Conservation (phyloP, 1,140 invertebrate species). For the Oryzaephilus surinamensis region DNA sequence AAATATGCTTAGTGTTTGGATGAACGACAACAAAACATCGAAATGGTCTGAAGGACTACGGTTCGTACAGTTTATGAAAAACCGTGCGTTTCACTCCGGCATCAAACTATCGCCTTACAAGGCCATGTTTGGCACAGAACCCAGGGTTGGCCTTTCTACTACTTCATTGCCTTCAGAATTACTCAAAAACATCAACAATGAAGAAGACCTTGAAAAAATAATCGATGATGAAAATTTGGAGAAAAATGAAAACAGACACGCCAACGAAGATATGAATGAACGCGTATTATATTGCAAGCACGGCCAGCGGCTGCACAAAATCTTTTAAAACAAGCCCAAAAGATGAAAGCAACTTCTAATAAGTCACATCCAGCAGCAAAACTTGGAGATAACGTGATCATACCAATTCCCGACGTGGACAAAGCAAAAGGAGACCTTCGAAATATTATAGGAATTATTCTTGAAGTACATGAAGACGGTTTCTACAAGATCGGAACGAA, state of each 20-base stretch:
- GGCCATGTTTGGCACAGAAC: conserved; percentile 21
- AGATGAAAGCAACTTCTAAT: conserved; percentile 4
- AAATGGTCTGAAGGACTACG: conserved; percentile 28
- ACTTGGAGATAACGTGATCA: conserved; percentile 13
- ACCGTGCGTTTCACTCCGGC: conserved; percentile 21
- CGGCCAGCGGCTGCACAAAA: background rate
- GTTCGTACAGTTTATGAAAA: conserved; percentile 32
- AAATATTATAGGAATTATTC: conserved; percentile 11
- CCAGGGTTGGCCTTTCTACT: conserved; percentile 1
- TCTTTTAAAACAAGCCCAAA: conserved; percentile 3
- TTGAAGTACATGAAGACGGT: conserved; percentile 5
- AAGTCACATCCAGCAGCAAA: conserved; percentile 12
- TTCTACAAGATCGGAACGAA: conserved; percentile 10
- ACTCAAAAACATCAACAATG: conserved; percentile 5
- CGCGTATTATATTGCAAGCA: background rate
- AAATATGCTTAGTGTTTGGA: conserved; percentile 31
- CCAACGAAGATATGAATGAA: background rate
- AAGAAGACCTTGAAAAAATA: conserved; percentile 6
- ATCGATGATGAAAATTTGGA: conserved; percentile 1
- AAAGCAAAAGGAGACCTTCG: conserved; percentile 10
- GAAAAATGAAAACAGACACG: background rate
- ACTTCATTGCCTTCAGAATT: background rate
- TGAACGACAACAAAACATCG: conserved; percentile 22
- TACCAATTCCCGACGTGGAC: conserved; percentile 16
- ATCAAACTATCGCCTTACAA: conserved; percentile 27